phyloP scores from a whole-genome alignment of 2,888 invertebrate species.

The Monochamus alternatus region DNA sequence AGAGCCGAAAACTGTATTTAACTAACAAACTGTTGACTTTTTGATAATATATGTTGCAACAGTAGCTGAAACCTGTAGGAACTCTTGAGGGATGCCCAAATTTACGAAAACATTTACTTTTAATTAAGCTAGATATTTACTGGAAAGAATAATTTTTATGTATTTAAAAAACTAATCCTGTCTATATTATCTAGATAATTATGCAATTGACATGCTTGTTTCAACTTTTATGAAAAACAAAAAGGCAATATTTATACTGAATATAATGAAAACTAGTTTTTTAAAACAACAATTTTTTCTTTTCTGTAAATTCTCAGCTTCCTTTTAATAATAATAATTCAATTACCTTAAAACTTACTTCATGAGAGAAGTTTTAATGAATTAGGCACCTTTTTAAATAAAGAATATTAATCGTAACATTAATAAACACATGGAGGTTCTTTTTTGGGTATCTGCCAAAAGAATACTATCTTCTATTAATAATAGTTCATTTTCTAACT shows the following conservation, averaged over 20 bases:
- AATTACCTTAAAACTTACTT: not conserved
- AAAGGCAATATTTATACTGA: not conserved
- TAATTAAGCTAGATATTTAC: not conserved
- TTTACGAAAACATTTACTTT: constrained; percentile 35
- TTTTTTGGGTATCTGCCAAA: constrained; percentile 8
- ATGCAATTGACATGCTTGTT: constrained; percentile 9
- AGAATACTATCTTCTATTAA: not conserved
- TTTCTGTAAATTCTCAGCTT: not conserved
- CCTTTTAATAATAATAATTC: not conserved
- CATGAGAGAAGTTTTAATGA: not conserved
- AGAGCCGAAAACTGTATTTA: constrained; percentile 48
- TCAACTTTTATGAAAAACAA: not conserved
- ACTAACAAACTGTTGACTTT: constrained; percentile 43
- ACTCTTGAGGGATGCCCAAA: constrained; percentile 41
- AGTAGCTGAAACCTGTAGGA: constrained; percentile 42
- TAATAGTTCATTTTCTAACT: not conserved
- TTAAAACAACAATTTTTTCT: not conserved
- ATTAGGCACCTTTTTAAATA: constrained; percentile 11
- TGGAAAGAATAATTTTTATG: constrained; percentile 27
- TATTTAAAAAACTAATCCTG: not conserved
- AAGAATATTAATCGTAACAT: not conserved
- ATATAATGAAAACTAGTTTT: not conserved
- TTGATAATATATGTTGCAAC: constrained; percentile 45
- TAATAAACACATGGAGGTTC: not conserved
- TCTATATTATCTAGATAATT: not conserved